Evolutionary conservation across 2,888 invertebrate species (phyloP), one percentile per base, ranked within the genome.

Genomic region (Horisme vitalbata): DNA sequence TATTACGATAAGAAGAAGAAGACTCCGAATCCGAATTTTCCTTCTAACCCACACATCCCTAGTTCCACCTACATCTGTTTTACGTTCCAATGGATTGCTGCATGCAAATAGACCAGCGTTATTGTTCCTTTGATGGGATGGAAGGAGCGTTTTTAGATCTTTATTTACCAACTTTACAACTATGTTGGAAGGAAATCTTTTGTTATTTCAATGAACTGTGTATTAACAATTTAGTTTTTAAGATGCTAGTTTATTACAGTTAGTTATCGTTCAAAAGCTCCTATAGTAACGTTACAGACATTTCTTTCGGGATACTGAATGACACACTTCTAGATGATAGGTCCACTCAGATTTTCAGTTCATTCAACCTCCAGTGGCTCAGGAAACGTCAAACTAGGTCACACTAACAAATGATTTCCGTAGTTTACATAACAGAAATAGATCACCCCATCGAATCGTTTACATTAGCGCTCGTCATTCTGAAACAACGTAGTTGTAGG

Each of bases 31-130:
- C 21, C 11, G 30, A 7, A 35, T 21, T 28, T 4, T 14, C 4
- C 18, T 26, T 8, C 7, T 13, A n/a, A 15, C 35, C 11, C 8
- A n/a, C 20, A 11, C 48, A 5, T 30, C 49, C 20, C 44, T 49
- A 49, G 34, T 43, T 38, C 41, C 75, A 76, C 75, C 76, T 76
- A 75, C 80, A 77, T 70, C 76, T 79, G 77, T 79, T 82, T 81
- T 78, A 80, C 78, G 78, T 78, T 69, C 69, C 76, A 68, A 79
- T 77, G 80, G 79, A 79, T 79, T 73, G 80, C 68, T 75, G 75
- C 75, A 80, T 78, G 75, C 77, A 79, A 80, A 83, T 81, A 78
- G 63, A 67, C 65, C 61, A 59, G 63, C 75, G 71, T 77, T 79
- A 78, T 79, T 82, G 78, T 79, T 75, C 68, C 73, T 73, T 66